Conservation (phyloP, 2,113 vertebrate species). For the Dendrocopos noguchii region DNA sequence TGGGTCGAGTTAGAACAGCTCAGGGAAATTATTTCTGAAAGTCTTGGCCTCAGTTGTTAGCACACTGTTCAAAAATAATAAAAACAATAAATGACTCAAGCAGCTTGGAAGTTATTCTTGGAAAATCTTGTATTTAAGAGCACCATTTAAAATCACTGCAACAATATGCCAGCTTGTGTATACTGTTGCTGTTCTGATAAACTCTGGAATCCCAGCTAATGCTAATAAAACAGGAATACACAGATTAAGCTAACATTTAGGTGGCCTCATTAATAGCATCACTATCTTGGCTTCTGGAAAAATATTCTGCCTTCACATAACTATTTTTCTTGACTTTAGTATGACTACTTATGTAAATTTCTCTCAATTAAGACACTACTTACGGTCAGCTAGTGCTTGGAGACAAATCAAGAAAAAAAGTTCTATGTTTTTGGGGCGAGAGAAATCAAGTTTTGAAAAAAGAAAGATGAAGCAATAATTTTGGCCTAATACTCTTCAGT, state of each 20-base stretch:
- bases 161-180: neutral
- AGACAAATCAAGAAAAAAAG: slow-evolving; percentile 6
- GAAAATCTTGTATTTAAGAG: slow-evolving; percentile 7
- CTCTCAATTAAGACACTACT: neutral
- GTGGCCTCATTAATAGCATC: neutral
- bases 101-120: slow-evolving; percentile 27
- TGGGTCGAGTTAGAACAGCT: neutral
- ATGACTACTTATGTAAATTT: neutral
- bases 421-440: neutral
- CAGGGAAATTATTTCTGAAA: neutral
- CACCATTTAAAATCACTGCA: slow-evolving; percentile 6
- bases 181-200: neutral
- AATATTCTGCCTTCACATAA: neutral
- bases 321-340: neutral
- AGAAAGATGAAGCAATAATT: neutral
- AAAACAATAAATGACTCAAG: slow-evolving; percentile 44
- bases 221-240: slow-evolving; percentile 4
- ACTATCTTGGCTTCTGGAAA: neutral
- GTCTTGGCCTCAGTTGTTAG: slow-evolving; percentile 32
- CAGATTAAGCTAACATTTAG: slow-evolving; percentile 3
- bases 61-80: slow-evolving; percentile 45
- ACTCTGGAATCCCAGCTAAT: neutral
- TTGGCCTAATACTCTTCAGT: neutral
- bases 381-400: neutral
- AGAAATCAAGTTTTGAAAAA: neutral